These are phyloP conservation scores for Mustela lutreola DNA, from an alignment of 2,113 vertebrate genomes.

Conservation along the genomic window DNA sequence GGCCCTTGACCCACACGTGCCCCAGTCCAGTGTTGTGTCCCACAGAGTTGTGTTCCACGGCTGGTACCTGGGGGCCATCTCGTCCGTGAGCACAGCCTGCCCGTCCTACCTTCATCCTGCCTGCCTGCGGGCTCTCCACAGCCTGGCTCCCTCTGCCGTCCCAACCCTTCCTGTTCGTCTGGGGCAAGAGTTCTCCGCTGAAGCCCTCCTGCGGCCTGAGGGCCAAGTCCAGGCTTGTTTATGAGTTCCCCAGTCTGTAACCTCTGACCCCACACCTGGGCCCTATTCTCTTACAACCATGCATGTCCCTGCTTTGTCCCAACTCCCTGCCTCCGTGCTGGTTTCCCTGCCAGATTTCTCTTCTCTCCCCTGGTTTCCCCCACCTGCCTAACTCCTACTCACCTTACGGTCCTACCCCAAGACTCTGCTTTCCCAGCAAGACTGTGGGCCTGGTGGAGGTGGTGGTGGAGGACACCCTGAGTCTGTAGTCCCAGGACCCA, in stretches of 20 bases:
- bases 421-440: background rate
- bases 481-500: background rate
- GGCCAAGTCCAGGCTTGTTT: background rate
- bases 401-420: background rate
- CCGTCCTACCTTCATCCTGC: background rate
- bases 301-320: background rate
- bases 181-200: background rate
- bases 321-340: fast-evolving
- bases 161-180: too few relatives aligned
- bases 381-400: background rate
- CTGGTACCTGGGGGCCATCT: background rate
- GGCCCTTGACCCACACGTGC: too few relatives aligned
- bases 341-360: background rate
- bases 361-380: too few relatives aligned
- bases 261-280: fast-evolving
- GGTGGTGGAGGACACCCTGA: too few relatives aligned
- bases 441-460: background rate
- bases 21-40: background rate
- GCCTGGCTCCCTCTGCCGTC: background rate
- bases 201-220: background rate
- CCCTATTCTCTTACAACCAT: background rate
- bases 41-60: background rate
- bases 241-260: background rate
- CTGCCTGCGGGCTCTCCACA: background rate
- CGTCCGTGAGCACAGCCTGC: background rate